phyloP scores from a whole-genome alignment of 2,888 invertebrate genomes.

The Gortyna flavago region DNA sequence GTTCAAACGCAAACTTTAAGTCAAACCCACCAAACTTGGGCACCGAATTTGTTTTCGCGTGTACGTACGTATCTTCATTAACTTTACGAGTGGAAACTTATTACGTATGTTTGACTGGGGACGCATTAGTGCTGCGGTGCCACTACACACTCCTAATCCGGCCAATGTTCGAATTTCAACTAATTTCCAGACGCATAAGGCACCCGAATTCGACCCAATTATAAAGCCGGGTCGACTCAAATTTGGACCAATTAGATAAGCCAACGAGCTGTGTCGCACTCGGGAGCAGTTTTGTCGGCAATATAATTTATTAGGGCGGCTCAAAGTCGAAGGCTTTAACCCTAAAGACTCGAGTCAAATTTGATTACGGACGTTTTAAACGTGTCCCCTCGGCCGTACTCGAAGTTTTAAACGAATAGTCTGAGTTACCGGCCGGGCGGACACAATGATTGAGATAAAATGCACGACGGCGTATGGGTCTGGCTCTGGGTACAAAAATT shows the following conservation, averaged over 20 bases:
- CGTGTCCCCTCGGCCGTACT: slow-evolving; percentile 82
- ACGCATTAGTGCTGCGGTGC: slow-evolving; percentile 81
- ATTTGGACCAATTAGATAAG: slow-evolving; percentile 90
- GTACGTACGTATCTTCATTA: slow-evolving; percentile 83
- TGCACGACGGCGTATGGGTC: slow-evolving; percentile 27
- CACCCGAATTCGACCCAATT: slow-evolving; percentile 85
- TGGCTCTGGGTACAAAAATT: slow-evolving; percentile 24
- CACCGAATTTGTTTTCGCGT: slow-evolving; percentile 85
- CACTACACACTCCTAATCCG: slow-evolving; percentile 81
- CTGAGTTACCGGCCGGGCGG: slow-evolving; percentile 69
- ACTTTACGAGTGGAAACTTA: slow-evolving; percentile 83
- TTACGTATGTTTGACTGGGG: slow-evolving; percentile 84
- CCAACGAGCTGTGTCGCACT: slow-evolving; percentile 90
- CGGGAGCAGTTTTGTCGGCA: slow-evolving; percentile 89
- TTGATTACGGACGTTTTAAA: slow-evolving; percentile 88
- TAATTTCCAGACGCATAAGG: slow-evolving; percentile 86
- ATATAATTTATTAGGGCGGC: slow-evolving; percentile 90
- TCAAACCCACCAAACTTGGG: slow-evolving; percentile 81
- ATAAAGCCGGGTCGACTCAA: slow-evolving; percentile 86
- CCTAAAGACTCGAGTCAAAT: slow-evolving; percentile 89
- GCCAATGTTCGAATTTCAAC: slow-evolving; percentile 84
- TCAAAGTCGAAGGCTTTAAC: slow-evolving; percentile 88
- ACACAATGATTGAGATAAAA: slow-evolving; percentile 66
- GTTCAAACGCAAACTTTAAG: slow-evolving; percentile 85
- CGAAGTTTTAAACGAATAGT: slow-evolving; percentile 86